These are phyloP conservation scores for Laspeyria flexula DNA, from an alignment of 2,888 invertebrate genomes.

Conservation along the genomic window DNA sequence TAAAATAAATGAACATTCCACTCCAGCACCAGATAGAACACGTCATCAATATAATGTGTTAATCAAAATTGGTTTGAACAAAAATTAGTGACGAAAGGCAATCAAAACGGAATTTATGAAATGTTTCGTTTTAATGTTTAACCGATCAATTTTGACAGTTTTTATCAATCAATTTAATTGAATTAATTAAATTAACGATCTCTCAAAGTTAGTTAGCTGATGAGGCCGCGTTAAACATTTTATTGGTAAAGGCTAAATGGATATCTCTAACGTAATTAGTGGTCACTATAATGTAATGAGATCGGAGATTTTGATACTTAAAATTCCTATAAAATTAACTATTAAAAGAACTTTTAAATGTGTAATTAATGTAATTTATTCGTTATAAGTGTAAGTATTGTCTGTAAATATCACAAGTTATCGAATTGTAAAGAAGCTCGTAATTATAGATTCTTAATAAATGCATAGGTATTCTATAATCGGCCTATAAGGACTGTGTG, in stretches of 20 bases:
- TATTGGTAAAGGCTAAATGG: constrained; percentile 17
- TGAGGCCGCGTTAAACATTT: constrained; percentile 15
- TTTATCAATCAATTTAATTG: constrained; percentile 35
- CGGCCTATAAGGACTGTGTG: too few species aligned
- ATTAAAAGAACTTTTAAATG: too few species aligned
- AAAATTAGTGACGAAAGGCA: constrained; percentile 31
- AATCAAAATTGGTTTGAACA: constrained; percentile 34
- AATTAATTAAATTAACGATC: constrained; percentile 39
- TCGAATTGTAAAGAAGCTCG: too few species aligned
- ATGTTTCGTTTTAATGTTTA: constrained; percentile 28
- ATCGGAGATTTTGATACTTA: neutral
- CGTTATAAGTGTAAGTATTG: too few species aligned
- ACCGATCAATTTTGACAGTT: constrained; percentile 38
- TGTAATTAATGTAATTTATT: too few species aligned
- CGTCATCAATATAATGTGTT: constrained; percentile 21
- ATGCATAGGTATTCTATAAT: too few species aligned
- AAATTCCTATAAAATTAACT: neutral
- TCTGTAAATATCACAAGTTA: too few species aligned
- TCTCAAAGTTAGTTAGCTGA: constrained; percentile 18
- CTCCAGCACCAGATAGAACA: neutral
- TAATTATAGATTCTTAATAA: too few species aligned
- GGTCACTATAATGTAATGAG: constrained; percentile 1
- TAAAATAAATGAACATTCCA: neutral
- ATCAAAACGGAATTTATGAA: constrained; percentile 36
- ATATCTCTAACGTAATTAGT: constrained; percentile 8